Evolutionary conservation across 2,113 vertebrate genomes (phyloP), one percentile per base, ranked within the genome.

Genomic region (Sylvietta virens): DNA sequence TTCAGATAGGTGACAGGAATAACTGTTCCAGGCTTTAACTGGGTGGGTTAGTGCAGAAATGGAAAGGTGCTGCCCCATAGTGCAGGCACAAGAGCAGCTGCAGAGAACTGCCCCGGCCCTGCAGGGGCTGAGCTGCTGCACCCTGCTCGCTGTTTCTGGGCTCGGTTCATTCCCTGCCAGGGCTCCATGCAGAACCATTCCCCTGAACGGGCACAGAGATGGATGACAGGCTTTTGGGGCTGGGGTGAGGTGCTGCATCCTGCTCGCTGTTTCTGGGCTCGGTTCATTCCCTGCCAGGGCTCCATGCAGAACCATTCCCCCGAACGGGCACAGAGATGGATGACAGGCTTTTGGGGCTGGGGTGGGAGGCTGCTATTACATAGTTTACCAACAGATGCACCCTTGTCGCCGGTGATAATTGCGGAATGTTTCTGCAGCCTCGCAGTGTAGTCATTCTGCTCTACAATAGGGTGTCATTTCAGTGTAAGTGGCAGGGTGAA

Each of bases 401-500:
- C 72, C 39, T 93, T 81, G 86, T 86, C 0, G 0, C 39, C 50
- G 54, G 69, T 86, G 86, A 86, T 96, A 95, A 93, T 83, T 95
- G 79, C 76, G 64, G 88, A 83, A 51, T 79, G 82, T 92, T 96
- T 93, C 82, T 79, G 76, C 69, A 88, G 37, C 77, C 82, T 64
- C 28, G 3, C 58, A 88, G 37, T 67, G 67, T 10, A 95, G 79
- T 83, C 37, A 7, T 92, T 91, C 85, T 67, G 76, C 71, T 90
- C 67, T 83, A 70, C 82, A 90, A 67, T 74, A 40, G 54, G 72
- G 69, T 94, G 88, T 80, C 86, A 86, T 90, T 96, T 76, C 40
- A 14, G 82, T 71, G 7, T 73, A 88, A 90, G 69, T 92, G 90
- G 88, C 82, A 88, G 90, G 74, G 81, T 95, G 94, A 95, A 83